Evolutionary conservation across 2,113 vertebrate species (phyloP).

Genomic region (Triplophysa siluroides): DNA sequence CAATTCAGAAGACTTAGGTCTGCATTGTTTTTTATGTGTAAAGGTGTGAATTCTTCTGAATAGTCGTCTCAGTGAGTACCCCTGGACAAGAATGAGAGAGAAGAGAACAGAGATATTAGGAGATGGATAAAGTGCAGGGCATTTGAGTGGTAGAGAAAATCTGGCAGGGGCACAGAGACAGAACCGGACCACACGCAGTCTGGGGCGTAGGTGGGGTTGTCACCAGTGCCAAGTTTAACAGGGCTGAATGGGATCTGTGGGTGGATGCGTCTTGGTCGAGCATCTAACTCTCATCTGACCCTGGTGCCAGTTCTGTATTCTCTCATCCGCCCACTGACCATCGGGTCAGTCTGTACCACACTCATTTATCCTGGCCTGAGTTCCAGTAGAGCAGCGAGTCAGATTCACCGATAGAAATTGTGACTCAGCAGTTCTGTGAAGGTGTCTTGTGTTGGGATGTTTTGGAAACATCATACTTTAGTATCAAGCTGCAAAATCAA

Average conservation of each 20-base stretch:
- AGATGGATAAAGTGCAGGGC: constrained; percentile 24
- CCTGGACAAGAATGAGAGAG: background rate
- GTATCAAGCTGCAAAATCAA: constrained; percentile 15
- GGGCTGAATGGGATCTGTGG: constrained; percentile 20
- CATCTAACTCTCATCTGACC: constrained; percentile 5
- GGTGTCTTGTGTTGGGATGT: constrained; percentile 12
- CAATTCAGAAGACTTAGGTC: no score
- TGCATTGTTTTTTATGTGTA: no score
- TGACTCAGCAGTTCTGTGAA: constrained; percentile 22
- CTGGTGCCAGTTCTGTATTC: constrained; percentile 18
- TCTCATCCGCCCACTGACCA: constrained; percentile 29
- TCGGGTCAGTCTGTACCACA: constrained; percentile 20
- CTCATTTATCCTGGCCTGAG: background rate
- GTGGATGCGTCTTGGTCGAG: constrained; percentile 26
- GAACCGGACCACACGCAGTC: constrained; percentile 26
- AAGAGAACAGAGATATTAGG: background rate
- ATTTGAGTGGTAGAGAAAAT: constrained; percentile 5
- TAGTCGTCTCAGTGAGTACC: background rate
- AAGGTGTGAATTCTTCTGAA: no score
- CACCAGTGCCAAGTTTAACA: background rate
- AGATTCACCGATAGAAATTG: background rate
- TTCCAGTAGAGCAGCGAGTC: constrained; percentile 12
- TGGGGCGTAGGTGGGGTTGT: constrained; percentile 6
- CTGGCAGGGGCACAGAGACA: constrained; percentile 9
- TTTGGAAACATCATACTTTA: constrained; percentile 35